Percentiles rank a stretch among this genome's conserved stretches.
Evolutionary conservation across 2,797 vertebrate genomes (phyloP).

Genomic region (Macroramphosus scolopax): DNA sequence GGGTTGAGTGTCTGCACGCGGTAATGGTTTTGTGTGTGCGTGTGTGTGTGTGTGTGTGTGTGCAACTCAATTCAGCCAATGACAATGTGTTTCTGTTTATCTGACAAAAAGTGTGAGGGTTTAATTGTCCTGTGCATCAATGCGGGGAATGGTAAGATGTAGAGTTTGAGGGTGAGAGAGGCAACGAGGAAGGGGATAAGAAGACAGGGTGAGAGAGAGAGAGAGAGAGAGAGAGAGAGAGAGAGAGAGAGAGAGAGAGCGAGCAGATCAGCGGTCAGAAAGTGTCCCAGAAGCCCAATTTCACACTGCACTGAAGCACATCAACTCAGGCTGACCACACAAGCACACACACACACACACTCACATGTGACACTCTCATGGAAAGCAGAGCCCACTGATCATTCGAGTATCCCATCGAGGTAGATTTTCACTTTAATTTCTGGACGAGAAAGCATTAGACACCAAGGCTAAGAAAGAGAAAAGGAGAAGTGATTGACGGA

Average conservation of each 20-base stretch:
- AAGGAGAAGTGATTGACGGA: conserved; percentile 14
- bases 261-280: conserved; percentile 61
- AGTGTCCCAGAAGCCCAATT: conserved; percentile 73
- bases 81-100: conserved; percentile 16
- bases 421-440: conserved; percentile 52
- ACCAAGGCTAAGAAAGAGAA: conserved; percentile 7
- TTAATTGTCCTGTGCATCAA: not conserved
- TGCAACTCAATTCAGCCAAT: conserved; percentile 20
- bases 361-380: conserved; percentile 16
- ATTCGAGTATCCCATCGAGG: conserved; percentile 36
- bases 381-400: conserved; percentile 39
- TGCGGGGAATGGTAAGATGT: not conserved
- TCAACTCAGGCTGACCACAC: conserved; percentile 60
- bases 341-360: conserved; percentile 14
- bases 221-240: conserved; percentile 7
- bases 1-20: not conserved
- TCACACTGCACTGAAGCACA: conserved; percentile 78
- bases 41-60: not conserved
- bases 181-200: conserved; percentile 21
- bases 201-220: conserved; percentile 25
- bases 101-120: conserved; percentile 4
- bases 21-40: conserved; percentile 4
- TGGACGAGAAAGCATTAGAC: conserved; percentile 23
- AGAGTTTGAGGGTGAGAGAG: conserved; percentile 15
- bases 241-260: conserved; percentile 30